Conservation (phyloP, 1,140 invertebrate species). For the Aporrectodea caliginosa region DNA sequence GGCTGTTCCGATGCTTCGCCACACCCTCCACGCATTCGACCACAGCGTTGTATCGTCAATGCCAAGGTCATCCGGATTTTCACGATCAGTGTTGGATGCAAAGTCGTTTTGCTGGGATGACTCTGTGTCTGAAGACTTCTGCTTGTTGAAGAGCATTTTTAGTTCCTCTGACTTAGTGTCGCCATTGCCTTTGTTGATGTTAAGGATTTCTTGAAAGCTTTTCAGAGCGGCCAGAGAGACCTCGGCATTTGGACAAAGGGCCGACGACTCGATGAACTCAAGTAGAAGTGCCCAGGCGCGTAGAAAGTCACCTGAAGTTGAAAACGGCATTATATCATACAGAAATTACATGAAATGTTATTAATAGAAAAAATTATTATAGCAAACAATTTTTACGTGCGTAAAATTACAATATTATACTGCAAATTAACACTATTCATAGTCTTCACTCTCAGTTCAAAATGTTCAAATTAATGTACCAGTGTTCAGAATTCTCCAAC, state of each 20-base stretch:
- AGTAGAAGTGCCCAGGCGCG: slow-evolving; percentile 86
- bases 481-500: too few species aligned
- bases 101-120: slow-evolving; percentile 58
- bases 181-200: slow-evolving; percentile 24
- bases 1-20: slow-evolving; percentile 77
- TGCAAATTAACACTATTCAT: too few species aligned
- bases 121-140: not conserved
- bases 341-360: not conserved
- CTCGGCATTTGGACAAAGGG: slow-evolving; percentile 86
- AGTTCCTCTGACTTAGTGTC: slow-evolving; percentile 18
- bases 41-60: slow-evolving; percentile 61
- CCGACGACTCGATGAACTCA: slow-evolving; percentile 88
- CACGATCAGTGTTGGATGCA: not conserved
- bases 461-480: too few species aligned
- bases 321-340: slow-evolving; percentile 14
- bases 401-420: too few species aligned
- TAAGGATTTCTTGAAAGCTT: slow-evolving; percentile 88
- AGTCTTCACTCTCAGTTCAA: too few species aligned
- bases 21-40: slow-evolving; percentile 76
- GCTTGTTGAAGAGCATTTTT: not conserved
- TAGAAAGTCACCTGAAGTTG: slow-evolving; percentile 71
- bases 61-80: slow-evolving; percentile 26
- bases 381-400: too few species aligned
- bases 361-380: too few species aligned
- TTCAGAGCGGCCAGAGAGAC: slow-evolving; percentile 90